Evolutionary conservation across 2,113 vertebrate species (phyloP).

Genomic region (Podiceps cristatus): DNA sequence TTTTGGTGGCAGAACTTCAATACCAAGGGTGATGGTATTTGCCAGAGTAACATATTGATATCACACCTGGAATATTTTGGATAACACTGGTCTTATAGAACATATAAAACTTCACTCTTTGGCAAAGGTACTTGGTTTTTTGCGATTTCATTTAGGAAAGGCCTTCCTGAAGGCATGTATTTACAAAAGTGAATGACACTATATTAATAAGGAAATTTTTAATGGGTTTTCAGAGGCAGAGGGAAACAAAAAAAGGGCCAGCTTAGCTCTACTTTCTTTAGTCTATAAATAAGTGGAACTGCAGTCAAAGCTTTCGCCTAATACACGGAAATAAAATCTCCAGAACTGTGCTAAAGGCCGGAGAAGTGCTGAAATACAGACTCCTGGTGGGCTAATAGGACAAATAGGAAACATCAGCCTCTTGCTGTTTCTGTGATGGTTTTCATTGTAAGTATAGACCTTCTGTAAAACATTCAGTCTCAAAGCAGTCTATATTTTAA

Average conservation of each 20-base stretch:
- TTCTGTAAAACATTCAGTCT: not conserved
- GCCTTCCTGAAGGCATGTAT: not conserved
- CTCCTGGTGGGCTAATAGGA: not conserved
- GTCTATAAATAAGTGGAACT: not conserved
- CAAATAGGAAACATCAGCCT: not conserved
- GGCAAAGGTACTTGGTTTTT: not conserved
- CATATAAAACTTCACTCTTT: not conserved
- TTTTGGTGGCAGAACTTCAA: not conserved
- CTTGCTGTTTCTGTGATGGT: not conserved
- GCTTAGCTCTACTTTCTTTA: not conserved
- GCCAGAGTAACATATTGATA: fast-evolving
- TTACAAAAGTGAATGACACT: not conserved
- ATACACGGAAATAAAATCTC: not conserved
- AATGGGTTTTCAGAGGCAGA: not conserved
- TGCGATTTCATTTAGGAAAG: not conserved
- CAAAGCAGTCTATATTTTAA: not conserved
- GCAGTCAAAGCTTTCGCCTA: not conserved
- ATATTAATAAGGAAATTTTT: not conserved
- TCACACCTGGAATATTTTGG: not conserved
- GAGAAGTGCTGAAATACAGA: not conserved
- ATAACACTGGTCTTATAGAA: not conserved
- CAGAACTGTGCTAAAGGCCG: not conserved
- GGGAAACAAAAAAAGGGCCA: not conserved
- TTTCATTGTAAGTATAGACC: not conserved
- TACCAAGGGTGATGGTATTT: not conserved